phyloP scores from a whole-genome alignment of 2,888 invertebrate genomes.

The Heliconius charithonia region DNA sequence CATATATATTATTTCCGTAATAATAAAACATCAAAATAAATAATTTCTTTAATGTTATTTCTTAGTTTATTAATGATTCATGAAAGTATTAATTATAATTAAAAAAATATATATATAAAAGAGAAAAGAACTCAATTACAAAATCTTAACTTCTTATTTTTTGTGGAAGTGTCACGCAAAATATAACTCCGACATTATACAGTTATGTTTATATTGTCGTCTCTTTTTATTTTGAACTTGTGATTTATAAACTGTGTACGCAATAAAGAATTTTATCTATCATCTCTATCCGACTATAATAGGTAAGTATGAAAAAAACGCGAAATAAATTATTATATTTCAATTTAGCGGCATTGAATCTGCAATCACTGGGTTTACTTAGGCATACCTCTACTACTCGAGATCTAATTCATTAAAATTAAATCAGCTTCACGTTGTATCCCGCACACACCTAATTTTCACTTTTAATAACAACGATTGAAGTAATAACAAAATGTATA shows the following conservation, averaged over 20 bases:
- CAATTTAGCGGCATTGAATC: neutral
- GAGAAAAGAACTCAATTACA: neutral
- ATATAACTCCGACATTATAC: neutral
- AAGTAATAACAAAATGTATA: conserved; percentile 3
- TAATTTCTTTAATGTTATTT: neutral
- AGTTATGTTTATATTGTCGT: too few relatives aligned
- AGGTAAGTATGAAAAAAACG: too few relatives aligned
- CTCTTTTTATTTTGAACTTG: too few relatives aligned
- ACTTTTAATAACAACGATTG: conserved; percentile 5
- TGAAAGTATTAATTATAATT: neutral
- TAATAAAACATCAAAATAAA: neutral
- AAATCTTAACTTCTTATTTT: neutral
- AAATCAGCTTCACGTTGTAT: too few relatives aligned
- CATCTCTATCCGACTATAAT: too few relatives aligned
- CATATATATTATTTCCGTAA: neutral
- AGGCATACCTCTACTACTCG: neutral
- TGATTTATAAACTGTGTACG: too few relatives aligned
- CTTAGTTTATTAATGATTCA: neutral
- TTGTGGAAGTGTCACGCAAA: neutral
- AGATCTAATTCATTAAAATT: too few relatives aligned
- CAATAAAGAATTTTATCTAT: too few relatives aligned
- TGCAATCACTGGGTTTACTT: neutral
- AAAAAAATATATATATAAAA: too few relatives aligned
- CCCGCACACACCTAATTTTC: neutral
- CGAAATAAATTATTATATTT: neutral